Conservation (phyloP, 2,888 invertebrate genomes). For the Mesorhabditis belari region DNA sequence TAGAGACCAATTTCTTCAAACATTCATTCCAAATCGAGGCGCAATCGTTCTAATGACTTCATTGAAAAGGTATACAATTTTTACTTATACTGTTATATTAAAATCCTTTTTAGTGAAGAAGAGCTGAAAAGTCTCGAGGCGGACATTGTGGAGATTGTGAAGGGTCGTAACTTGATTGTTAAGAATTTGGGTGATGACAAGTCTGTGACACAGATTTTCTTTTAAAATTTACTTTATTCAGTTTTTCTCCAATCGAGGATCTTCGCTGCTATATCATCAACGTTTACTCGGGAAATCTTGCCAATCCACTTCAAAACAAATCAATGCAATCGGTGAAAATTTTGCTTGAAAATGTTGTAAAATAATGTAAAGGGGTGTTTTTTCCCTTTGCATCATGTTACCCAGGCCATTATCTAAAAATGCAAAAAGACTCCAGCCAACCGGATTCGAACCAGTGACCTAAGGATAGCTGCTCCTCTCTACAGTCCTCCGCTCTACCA, state of each 20-base stretch:
- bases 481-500: constrained; percentile 31
- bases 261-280: constrained; percentile 16
- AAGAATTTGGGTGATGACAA: constrained; percentile 5
- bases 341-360: too few relatives aligned
- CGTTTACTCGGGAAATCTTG: constrained; percentile 6
- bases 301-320: constrained; percentile 7
- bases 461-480: constrained; percentile 4
- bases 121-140: constrained; percentile 8
- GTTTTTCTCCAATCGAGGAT: constrained; percentile 3
- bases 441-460: not conserved
- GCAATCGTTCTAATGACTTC: constrained; percentile 10
- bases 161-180: constrained; percentile 7
- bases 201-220: not conserved
- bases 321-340: constrained; percentile 5
- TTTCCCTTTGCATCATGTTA: too few relatives aligned
- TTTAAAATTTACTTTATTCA: not conserved
- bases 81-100: not conserved
- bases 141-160: constrained; percentile 3
- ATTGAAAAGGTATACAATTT: not conserved
- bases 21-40: constrained; percentile 8
- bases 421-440: not conserved
- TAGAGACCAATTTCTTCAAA: too few relatives aligned
- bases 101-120: constrained; percentile 5
- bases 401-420: too few relatives aligned
- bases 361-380: too few relatives aligned